A percentile compares a stretch with the other conserved stretches of the same genome.
Evolutionary conservation across 2,113 vertebrate genomes (phyloP).

Genomic region (Pseudonaja textilis): DNA sequence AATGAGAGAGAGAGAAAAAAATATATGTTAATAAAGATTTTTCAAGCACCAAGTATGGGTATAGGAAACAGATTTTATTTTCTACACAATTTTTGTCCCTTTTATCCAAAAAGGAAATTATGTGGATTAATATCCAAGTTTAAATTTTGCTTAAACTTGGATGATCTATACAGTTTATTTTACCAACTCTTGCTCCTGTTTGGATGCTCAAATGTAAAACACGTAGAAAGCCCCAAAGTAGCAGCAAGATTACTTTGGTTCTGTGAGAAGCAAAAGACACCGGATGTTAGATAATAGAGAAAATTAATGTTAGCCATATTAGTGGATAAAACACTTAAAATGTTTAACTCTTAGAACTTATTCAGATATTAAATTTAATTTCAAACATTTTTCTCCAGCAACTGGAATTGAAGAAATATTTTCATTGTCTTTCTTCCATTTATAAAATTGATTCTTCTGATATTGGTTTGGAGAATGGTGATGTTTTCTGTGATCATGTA

Average conservation of each 20-base stretch:
- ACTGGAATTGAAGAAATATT: too few relatives aligned
- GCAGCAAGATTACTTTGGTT: background rate
- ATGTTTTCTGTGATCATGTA: background rate
- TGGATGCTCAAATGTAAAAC: background rate
- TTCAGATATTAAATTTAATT: background rate
- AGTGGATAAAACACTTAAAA: background rate
- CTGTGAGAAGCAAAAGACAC: background rate
- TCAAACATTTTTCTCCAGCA: too few relatives aligned
- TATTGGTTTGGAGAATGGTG: background rate
- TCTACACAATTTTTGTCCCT: background rate
- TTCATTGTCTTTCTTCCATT: background rate
- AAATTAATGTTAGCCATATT: background rate
- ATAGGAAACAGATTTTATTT: background rate
- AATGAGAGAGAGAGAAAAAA: constrained; percentile 8
- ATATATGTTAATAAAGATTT: constrained; percentile 1
- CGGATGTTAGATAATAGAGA: background rate
- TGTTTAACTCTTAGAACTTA: background rate
- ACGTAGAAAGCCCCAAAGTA: background rate
- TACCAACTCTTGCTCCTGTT: background rate
- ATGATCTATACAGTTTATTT: background rate
- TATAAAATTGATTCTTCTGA: background rate
- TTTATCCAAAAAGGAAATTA: background rate
- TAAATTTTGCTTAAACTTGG: background rate
- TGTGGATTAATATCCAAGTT: background rate
- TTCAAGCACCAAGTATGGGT: background rate